A percentile compares a stretch with the other conserved stretches of the same genome.
These are phyloP conservation scores for Rhinoptilus africanus DNA, from an alignment of 2,113 vertebrate species.

Conservation along the genomic window DNA sequence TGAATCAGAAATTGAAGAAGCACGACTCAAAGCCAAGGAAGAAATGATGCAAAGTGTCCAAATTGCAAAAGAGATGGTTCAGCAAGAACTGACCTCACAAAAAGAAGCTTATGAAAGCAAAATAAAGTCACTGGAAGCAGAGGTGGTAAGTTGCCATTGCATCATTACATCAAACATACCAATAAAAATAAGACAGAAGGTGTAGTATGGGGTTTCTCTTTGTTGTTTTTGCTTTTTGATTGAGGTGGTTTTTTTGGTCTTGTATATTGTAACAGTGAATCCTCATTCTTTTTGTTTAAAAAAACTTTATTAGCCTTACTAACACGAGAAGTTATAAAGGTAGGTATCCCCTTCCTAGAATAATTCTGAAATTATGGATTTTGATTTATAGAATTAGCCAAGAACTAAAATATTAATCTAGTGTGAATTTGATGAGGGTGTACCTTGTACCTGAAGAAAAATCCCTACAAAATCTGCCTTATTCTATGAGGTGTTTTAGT, in stretches of 20 bases:
- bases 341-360: neutral
- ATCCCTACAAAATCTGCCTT: neutral
- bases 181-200: neutral
- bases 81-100: constrained; percentile 86
- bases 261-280: neutral
- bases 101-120: constrained; percentile 83
- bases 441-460: neutral
- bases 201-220: neutral
- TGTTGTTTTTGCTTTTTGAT: neutral
- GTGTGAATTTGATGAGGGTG: neutral
- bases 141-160: constrained; percentile 77
- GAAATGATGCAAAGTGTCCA: constrained; percentile 96
- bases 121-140: constrained; percentile 83
- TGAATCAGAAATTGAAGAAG: constrained; percentile 91
- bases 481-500: neutral
- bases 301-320: neutral
- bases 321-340: neutral
- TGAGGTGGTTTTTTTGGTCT: neutral
- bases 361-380: no score
- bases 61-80: constrained; percentile 90
- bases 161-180: neutral
- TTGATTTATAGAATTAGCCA: neutral
- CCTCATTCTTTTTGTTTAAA: neutral
- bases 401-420: neutral
- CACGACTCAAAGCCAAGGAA: constrained; percentile 87